Conservation (phyloP, 2,888 invertebrate species). For the Philopedon plagiatum region DNA sequence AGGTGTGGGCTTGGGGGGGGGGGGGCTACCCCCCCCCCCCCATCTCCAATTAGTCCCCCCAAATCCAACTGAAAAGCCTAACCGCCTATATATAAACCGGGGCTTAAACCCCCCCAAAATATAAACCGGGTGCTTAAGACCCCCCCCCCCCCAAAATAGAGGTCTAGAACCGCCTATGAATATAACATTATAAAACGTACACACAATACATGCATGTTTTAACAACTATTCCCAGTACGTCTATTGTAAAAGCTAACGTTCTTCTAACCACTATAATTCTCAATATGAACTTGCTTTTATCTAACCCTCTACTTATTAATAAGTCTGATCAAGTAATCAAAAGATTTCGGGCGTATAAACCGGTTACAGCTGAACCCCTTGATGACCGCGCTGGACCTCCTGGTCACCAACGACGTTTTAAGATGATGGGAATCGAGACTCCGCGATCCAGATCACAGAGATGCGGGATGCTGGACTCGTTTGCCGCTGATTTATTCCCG, state of each 20-base stretch:
- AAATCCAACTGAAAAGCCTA: too few relatives aligned
- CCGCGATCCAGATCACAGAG: slow-evolving; percentile 47
- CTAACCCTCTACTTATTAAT: slow-evolving; percentile 16
- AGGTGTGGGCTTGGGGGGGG: too few relatives aligned
- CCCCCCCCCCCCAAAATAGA: too few relatives aligned
- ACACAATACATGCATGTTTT: too few relatives aligned
- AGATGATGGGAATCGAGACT: slow-evolving; percentile 26
- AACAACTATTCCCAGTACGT: not conserved
- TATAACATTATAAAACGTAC: too few relatives aligned
- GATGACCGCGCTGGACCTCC: slow-evolving; percentile 43
- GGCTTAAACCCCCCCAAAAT: too few relatives aligned
- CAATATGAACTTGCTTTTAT: not conserved
- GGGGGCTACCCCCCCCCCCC: too few relatives aligned
- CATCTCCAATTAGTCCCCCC: too few relatives aligned
- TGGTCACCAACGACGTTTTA: slow-evolving; percentile 31
- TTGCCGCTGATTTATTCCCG: slow-evolving; percentile 24
- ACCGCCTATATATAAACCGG: too few relatives aligned
- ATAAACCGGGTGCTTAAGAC: too few relatives aligned
- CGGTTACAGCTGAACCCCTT: slow-evolving; percentile 27
- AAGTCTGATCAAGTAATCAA: slow-evolving; percentile 18
- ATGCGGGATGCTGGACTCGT: slow-evolving; percentile 60
- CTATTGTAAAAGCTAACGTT: not conserved
- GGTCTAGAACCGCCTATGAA: too few relatives aligned
- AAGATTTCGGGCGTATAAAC: slow-evolving; percentile 12
- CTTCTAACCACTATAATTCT: not conserved